Base-by-base conservation (phyloP, 2,113 vertebrate species). In the Nymphicus hollandicus region DNA sequence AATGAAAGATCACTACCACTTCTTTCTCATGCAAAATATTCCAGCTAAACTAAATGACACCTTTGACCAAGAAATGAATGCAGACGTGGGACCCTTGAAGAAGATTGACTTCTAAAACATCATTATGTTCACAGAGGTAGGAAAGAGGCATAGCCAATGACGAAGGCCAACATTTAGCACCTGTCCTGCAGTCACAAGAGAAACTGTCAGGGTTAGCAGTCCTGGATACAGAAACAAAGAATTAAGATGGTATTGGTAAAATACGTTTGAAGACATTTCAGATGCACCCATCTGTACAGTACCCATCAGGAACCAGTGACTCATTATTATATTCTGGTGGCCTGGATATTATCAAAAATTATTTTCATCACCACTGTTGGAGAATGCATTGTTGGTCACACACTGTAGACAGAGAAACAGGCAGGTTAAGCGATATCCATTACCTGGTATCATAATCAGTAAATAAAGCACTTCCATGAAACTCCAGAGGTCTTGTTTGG, bases 81-180 rank as follows among this genome's bases (percentile, higher is more conserved):
- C n/a, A 91, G 53, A 52, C 15, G 55, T 0, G 0, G 27, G 35
- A 82, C 11, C 13, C 56, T 16, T 43, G 17, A 68, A 43, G 28
- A 72, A 33, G 11, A 44, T 44, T 58, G 20, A n/a, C 12, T 65
- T 71, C 89, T 70, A 53, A 61, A 89, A 82, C 7, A 15, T 22
- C 12, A 25, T 46, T 63, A 63, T 43, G 27, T 71, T 60, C 16
- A 35, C 1, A 2, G 29, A 24, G 22, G 25, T 13, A 80, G 24
- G 23, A 88, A 46, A 60, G 46, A 73, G 17, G 19, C 24, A 58
- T 1, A 85, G n/a, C 10, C 52, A 93, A 15, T 8, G 25, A 41
- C 11, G 31, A 72, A 72, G 87, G 25, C 43, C 25, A 39, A 46
- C 18, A 60, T 4, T 29, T n/a, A 72, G 28, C 25, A 47, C 31